Conservation (phyloP, 2,797 vertebrate species). For the Pantherophis alleghaniensis region DNA sequence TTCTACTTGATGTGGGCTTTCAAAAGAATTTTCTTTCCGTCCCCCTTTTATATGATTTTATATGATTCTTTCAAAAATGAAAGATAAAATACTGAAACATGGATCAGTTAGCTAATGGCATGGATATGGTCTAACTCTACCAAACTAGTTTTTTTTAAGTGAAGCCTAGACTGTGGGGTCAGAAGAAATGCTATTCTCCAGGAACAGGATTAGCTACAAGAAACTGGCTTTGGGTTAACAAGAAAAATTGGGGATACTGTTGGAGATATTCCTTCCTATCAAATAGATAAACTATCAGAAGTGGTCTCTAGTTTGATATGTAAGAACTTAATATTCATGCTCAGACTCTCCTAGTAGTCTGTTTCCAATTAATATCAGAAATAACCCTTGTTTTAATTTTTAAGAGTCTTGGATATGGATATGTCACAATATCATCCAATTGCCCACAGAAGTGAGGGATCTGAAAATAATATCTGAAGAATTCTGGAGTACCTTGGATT, state of each 20-base stretch:
- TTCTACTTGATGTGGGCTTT: neutral
- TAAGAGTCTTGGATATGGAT: neutral
- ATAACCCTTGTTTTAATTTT: neutral
- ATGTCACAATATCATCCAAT: neutral
- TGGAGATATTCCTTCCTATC: neutral
- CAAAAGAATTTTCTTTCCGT: too few relatives aligned
- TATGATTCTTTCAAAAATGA: too few relatives aligned
- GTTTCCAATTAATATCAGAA: neutral
- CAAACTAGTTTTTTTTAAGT: neutral
- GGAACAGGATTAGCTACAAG: neutral
- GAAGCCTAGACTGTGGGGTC: neutral
- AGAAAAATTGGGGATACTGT: neutral
- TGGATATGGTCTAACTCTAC: neutral
- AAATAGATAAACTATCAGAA: neutral
- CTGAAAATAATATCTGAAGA: neutral
- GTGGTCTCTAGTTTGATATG: neutral
- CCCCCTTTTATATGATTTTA: too few relatives aligned
- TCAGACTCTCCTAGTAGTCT: neutral
- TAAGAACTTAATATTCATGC: neutral
- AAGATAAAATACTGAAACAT: too few relatives aligned
- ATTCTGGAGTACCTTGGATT: neutral
- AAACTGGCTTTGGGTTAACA: neutral
- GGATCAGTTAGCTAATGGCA: too few relatives aligned
- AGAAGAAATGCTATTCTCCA: neutral
- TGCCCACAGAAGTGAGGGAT: neutral